Base-by-base conservation (phyloP, 2,113 vertebrate species). In the Larimichthys polyactis region DNA sequence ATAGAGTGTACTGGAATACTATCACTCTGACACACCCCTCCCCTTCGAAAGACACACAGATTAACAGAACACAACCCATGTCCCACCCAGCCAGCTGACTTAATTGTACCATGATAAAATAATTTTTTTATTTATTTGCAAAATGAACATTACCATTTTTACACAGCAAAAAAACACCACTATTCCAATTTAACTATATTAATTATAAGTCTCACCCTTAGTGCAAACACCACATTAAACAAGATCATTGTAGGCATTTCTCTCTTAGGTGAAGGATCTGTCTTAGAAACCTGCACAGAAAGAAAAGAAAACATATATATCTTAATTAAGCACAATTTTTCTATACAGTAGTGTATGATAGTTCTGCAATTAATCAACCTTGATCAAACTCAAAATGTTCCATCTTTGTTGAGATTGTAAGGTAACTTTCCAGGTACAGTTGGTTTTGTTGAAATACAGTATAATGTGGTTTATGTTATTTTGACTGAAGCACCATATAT, bases 231-330 rank as follows among this genome's bases (percentile, higher is more conserved):
- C 78, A 99, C 98, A 1, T 97, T 99, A 88, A 99, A 99, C 48
- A 99, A 94, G 89, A 99, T 99, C 98, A 99, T 99, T 0, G 98
- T 99, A 43, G 98, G 98, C 93, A 97, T 95, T 88, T 99, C 98
- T 89, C 98, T 97, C 92, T 99, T 99, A 2, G 98, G 98, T 5
- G 98, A 99, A 17, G 98, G 98, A 81, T 99, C 98, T 10, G 96
- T 96, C 94, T 99, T 99, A 62, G 97, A 98, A 24, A 97, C 96
- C 98, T 99, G 91, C 36, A 92, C 87, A 90, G 54, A 94, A 2
- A 91, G 40, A 89, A 80, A 17, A 49, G 57, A 54, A 63, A 40
- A 44, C 32, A 36, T 36, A 36, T 36, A 36, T 7, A 36, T 40
- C 7, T 40, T 40, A 40, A 9, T 40, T 40, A 40, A 40, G 36